Base-by-base conservation (phyloP, 2,888 invertebrate species). In the Cylloceria caligata region DNA sequence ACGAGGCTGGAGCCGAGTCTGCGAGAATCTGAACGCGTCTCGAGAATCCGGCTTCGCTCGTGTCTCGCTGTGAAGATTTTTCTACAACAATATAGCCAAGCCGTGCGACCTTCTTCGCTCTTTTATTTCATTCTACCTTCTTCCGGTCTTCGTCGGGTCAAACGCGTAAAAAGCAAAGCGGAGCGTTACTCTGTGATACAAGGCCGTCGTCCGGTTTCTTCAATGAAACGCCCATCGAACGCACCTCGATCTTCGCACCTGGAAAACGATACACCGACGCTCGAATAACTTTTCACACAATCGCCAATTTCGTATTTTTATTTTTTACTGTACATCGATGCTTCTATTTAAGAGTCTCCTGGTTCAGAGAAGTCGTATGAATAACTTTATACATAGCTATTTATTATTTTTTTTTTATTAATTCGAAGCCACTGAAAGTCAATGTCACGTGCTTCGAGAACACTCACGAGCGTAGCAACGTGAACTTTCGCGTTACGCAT, bases 91-190 rank as follows among this genome's bases (percentile, higher is more conserved):
- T 27, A 30, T 16, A n/a, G 47, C 6, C 65, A 55, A 19, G 13
- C 42, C 52, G 34, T 62, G n/a, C 49, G 64, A 64, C 52, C 45
- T 64, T 52, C 21, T 55, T 21, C 62, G 30, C 11, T 64, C 62
- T 60, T 68, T 80, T 68, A 55, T 83, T 67, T 71, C 49, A 65
- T 39, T 34, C 27, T 36, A 49, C 74, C 65, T 72, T 79, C 84
- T 80, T 74, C 80, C 80, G 77, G 64, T 80, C 80, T 85, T 84
- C 82, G 67, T 57, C 21, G 57, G 52, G 62, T 75, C 78, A 71
- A 42, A 42, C 42, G 34, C 69, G 19, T 39, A 55, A 69, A 24
- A 49, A n/a, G n/a, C n/a, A 19, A 49, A 71, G 68, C 24, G 24
- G 19, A 21, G 49, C 6, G 65, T 36, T 39, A 30, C 45, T n/a